Evolutionary conservation across 2,797 vertebrate species (phyloP), one percentile per base, ranked within the genome.

Genomic region (Gouania willdenowi): DNA sequence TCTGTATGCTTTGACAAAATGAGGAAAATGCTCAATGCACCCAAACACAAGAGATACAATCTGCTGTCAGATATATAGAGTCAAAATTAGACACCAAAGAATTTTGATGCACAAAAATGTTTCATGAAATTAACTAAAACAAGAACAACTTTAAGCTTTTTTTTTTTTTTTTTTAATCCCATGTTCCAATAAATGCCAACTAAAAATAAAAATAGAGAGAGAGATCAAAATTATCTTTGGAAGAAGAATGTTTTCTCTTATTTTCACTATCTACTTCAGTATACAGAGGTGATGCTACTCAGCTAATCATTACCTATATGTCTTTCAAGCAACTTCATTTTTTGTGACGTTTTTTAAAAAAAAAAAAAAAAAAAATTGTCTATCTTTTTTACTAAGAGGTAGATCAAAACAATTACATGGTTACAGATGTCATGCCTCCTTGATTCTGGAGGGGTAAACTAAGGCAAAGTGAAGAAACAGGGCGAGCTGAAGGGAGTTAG

Each of bases 401-500:
- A 95, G 93, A 94, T 94, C 89, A 93, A 91, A 93, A 92, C 82
- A 74, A 84, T 82, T 74, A 88, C 81, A 83, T 85, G 87, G 81
- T 82, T 85, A 88, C 67, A 79, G 82, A 69, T 72, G 73, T 85
- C 5, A 34, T 71, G 74, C 55, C 80, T n/a, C 79, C 54, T 48
- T 32, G 58, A 76, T 69, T 50, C 55, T 65, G 71, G 63, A 71
- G 41, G 71, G 75, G 72, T n/a, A 77, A 57, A 50, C 71, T 51
- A 38, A 22, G 45, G 58, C 42, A 42, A 22, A 9, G 50, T 25
- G 52, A 45, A 26, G 55, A 33, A 49, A 50, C 36, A 38, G 44
- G 51, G 53, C 56, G 23, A n/a, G n/a, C n/a, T 18, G 18, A 18
- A 3, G 5, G 53, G 61, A 74, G 17, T 15, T 40, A 12, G 46